phyloP scores from a whole-genome alignment of 2,113 vertebrate genomes.

The Zosterops pallidus region DNA sequence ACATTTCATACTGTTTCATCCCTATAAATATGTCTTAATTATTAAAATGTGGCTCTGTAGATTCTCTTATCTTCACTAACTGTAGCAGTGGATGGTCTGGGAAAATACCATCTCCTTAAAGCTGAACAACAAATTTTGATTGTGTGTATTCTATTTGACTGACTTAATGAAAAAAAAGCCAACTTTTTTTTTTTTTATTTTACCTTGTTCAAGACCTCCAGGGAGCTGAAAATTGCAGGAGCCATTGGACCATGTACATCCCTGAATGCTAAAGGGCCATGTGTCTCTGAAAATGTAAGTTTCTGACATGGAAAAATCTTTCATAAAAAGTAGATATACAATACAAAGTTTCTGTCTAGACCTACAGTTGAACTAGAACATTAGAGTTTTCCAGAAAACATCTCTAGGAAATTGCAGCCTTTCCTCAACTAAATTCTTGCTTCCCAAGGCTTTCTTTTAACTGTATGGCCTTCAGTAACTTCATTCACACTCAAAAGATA shows the following conservation, averaged over 20 bases:
- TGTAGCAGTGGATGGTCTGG: background rate
- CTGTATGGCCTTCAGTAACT: background rate
- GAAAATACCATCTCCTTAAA: background rate
- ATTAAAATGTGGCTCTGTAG: background rate
- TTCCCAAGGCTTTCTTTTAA: background rate
- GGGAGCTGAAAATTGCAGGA: constrained; percentile 92
- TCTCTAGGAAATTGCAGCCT: background rate
- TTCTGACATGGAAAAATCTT: background rate
- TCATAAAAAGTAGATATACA: background rate
- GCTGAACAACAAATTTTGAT: background rate
- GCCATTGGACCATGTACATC: constrained; percentile 92
- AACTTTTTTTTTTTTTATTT: background rate
- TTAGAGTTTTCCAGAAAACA: background rate
- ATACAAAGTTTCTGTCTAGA: background rate
- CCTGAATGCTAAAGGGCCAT: constrained; percentile 86
- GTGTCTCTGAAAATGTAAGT: constrained; percentile 95
- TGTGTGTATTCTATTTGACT: background rate
- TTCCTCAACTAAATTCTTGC: background rate
- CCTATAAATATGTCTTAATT: background rate
- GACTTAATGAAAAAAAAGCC: background rate
- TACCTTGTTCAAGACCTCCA: constrained; percentile 81
- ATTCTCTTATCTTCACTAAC: background rate
- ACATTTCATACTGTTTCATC: background rate
- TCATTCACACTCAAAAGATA: background rate
- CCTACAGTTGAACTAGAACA: background rate